Evolutionary conservation across 1,140 invertebrate species (phyloP).

Genomic region (Camponotus vicinus): DNA sequence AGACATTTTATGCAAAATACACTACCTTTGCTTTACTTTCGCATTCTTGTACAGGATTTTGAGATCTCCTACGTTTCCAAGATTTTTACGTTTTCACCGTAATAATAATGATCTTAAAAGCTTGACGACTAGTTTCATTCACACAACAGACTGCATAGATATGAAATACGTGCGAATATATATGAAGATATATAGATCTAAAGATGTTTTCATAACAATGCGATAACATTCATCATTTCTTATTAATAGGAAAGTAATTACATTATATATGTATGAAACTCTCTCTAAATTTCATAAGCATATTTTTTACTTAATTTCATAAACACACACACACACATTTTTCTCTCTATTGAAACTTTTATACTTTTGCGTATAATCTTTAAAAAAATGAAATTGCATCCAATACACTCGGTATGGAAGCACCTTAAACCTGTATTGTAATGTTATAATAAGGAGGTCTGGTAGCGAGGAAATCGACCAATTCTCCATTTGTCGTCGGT

Average conservation of each 20-base stretch:
- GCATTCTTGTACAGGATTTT: not conserved
- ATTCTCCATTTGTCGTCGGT: constrained; percentile 25
- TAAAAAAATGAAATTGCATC: not conserved
- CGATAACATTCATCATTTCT: not conserved
- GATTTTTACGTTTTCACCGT: not conserved
- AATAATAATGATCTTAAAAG: constrained; percentile 2
- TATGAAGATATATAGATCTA: constrained; percentile 23
- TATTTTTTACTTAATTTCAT: not conserved
- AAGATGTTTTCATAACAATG: constrained; percentile 37
- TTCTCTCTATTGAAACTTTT: not conserved
- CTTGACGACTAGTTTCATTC: constrained; percentile 40
- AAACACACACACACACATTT: not conserved
- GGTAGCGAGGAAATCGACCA: not conserved
- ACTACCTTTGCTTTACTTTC: constrained; percentile 8
- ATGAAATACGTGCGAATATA: constrained; percentile 40
- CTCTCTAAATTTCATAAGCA: not conserved
- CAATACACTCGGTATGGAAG: not conserved
- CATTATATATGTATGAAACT: not conserved
- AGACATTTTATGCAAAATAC: not conserved
- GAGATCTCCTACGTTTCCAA: not conserved
- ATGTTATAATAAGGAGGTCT: constrained; percentile 51
- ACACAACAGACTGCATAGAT: constrained; percentile 48
- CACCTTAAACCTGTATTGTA: constrained; percentile 34
- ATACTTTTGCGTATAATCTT: not conserved
- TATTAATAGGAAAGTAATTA: not conserved